Conservation (phyloP, 2,888 invertebrate genomes). For the Caenorhabditis doughertyi region DNA sequence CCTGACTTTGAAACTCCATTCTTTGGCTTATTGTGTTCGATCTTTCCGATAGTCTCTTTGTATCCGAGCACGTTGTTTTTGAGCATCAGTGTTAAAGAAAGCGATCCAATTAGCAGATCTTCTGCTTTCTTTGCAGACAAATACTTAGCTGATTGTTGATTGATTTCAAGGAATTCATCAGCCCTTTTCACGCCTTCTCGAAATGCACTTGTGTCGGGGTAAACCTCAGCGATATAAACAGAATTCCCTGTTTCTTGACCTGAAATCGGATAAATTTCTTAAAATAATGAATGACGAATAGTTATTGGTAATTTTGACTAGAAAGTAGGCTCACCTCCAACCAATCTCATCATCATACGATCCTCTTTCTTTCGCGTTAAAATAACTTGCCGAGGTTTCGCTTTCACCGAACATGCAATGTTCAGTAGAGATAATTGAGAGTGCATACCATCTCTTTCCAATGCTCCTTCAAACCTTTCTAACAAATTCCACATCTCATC, state of each 20-base stretch:
- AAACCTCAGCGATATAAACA: conserved; percentile 85
- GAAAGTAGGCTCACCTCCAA: conserved; percentile 42
- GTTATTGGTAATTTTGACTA: background rate
- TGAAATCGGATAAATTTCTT: conserved; percentile 4
- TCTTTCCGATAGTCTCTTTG: conserved; percentile 72
- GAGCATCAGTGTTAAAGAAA: conserved; percentile 91
- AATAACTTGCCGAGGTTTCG: conserved; percentile 92
- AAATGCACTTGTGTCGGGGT: conserved; percentile 94
- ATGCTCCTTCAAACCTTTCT: conserved; percentile 74
- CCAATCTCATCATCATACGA: conserved; percentile 52
- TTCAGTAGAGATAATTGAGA: conserved; percentile 89
- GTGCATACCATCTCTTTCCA: conserved; percentile 87
- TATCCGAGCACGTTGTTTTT: conserved; percentile 93
- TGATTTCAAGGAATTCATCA: conserved; percentile 93
- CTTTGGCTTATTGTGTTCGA: conserved; percentile 47
- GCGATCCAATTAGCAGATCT: conserved; percentile 67
- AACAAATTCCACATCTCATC: conserved; percentile 92
- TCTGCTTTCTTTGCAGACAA: conserved; percentile 89
- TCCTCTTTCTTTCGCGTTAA: conserved; percentile 85
- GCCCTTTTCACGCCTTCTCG: conserved; percentile 96
- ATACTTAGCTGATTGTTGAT: conserved; percentile 96
- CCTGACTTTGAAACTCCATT: conserved; percentile 27
- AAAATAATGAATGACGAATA: background rate
- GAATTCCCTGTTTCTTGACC: conserved; percentile 52
- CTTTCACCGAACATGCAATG: conserved; percentile 97